Evolutionary conservation across 2,888 invertebrate genomes (phyloP), one percentile per base, ranked within the genome.

Genomic region (Leptura quadrifasciata): DNA sequence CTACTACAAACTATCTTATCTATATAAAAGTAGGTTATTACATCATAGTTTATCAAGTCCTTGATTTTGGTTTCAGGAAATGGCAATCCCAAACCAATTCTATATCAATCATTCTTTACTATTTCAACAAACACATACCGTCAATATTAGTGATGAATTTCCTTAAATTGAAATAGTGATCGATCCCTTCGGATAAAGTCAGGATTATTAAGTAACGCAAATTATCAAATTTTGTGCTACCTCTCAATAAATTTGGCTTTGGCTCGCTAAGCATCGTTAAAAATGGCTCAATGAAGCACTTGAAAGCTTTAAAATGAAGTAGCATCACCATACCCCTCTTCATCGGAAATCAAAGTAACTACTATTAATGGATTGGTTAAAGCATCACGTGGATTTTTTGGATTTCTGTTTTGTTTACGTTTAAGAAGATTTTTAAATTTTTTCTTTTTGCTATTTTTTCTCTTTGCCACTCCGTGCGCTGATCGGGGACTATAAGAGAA

Each of bases 401-500:
- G 21, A 12, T 27, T 31, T 61, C 64, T 58, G 67, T 72, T 74
- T 65, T 63, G 72, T 60, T 55, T 69, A 20, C 58, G 65, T 64
- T 64, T 69, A 57, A 70, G 70, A 52, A 58, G 21, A 57, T 31
- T 68, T 65, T 70, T 63, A 35, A 61, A 47, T 76, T 75, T 78
- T 71, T 65, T 76, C 74, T 78, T 78, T 65, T 67, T 74, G 63
- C 5, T 35, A 65, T 69, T 39, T 24, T 76, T 78, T 74, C 69
- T 78, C 72, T 72, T 75, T 58, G 72, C 20, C 24, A 69, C 73
- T 21, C 76, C 74, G 60, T 70, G 55, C 60, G 63, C 72, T 12
- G 18, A 15, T 61, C 58, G 67, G 4, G 54, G 68, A 57, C 78
- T 78, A 78, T 52, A 77, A 77, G 60, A 75, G 57, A 74, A 47